These are phyloP conservation scores for Scartelaos histophorus DNA, from an alignment of 2,113 vertebrate species.

Conservation along the genomic window DNA sequence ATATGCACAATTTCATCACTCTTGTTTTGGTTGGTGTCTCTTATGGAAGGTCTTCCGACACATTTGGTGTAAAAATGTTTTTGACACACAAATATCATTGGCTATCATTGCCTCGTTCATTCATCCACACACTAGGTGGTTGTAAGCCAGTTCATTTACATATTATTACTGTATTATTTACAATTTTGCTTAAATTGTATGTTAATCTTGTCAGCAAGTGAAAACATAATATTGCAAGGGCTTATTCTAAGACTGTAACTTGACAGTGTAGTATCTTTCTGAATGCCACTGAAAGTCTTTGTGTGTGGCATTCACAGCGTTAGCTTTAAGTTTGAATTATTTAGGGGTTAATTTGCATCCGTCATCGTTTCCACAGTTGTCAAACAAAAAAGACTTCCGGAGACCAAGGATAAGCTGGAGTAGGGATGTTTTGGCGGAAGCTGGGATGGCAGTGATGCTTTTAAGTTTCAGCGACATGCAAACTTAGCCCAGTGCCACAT, in stretches of 20 bases:
- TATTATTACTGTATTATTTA: too few species aligned
- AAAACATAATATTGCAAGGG: not conserved
- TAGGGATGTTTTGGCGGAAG: constrained; percentile 31
- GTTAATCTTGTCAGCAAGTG: too few species aligned
- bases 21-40: too few species aligned
- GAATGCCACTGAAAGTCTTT: constrained; percentile 20
- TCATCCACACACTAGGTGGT: too few species aligned
- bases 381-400: constrained; percentile 16
- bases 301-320: constrained; percentile 19
- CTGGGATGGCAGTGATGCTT: constrained; percentile 17
- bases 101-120: too few species aligned
- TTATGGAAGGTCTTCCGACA: too few species aligned
- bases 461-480: constrained; percentile 28
- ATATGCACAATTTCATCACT: too few species aligned
- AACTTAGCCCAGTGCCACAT: constrained; percentile 41
- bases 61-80: too few species aligned
- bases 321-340: constrained; percentile 44
- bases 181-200: too few species aligned
- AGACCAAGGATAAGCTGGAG: constrained; percentile 7
- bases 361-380: constrained; percentile 56
- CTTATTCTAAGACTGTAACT: constrained; percentile 12
- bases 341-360: constrained; percentile 51
- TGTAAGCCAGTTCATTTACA: too few species aligned
- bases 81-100: too few species aligned
- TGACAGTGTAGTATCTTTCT: constrained; percentile 15